Evolutionary conservation across 2,113 vertebrate species (phyloP), one percentile per base, ranked within the genome.

Genomic region (Acrocephalus arundinaceus): DNA sequence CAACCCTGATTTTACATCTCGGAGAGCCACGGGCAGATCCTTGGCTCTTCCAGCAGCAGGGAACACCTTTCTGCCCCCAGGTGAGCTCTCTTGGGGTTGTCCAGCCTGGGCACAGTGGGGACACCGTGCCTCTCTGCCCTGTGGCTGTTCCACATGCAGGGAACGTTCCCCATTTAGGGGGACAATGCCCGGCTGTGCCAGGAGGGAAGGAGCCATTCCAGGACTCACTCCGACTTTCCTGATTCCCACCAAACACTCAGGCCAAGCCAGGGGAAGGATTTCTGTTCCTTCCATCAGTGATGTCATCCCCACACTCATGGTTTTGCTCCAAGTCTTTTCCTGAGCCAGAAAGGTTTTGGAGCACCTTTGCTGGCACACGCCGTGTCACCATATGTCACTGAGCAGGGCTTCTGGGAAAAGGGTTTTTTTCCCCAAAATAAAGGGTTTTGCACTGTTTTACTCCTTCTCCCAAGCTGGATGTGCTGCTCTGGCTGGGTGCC

Each of bases 21-120:
- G 7, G 15, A 30, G 63, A 57, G n/a, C 20, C 37, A 3, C 0
- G 0, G 28, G 11, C 0, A 20, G 20, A 10, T 9, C 11, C 6
- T 5, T 25, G 63, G 35, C 21, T 45, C 31, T 41, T 45, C 15
- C 65, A 62, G 66, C 48, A 8, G 2, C 9, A 4, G 17, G 22
- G 7, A 55, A 15, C 27, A 1, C 4, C 15, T 61, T 48, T 59
- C 73, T 1, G 3, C 27, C 9, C 52, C 46, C 14, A 23, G 9
- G 25, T 2, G 51, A 49, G 70, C 13, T 7, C 23, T 7, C 14
- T 13, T 10, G 7, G 45, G 11, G 8, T 0, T n/a, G 24, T 31
- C 12, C 11, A 4, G 10, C 13, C 39, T 22, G 52, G 24, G 62
- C 61, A 51, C 11, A 16, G 43, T 2, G 52, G 58, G 72, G 37